Percentiles rank a stretch among this genome's conserved stretches.
phyloP scores from a whole-genome alignment of 2,888 invertebrate genomes.

The Harpagoxenus sublaevis region DNA sequence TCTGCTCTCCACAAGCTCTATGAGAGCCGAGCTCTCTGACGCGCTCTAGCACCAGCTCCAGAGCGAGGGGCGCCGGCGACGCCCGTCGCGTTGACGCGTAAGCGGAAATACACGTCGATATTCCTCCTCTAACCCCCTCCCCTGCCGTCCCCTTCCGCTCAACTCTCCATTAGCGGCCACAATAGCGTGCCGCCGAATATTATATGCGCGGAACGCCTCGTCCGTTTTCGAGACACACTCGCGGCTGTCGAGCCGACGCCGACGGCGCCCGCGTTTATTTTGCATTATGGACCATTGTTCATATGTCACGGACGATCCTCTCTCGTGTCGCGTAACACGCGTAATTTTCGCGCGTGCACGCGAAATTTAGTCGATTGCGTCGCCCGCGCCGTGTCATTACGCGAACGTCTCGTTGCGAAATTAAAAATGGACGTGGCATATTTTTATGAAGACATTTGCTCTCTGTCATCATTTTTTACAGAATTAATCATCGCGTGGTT shows the following conservation, averaged over 20 bases:
- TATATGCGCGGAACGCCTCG: conserved; percentile 53
- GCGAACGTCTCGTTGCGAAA: background rate
- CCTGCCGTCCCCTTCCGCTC: background rate
- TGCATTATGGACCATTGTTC: conserved; percentile 53
- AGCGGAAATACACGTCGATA: conserved; percentile 71
- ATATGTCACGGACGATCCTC: conserved; percentile 45
- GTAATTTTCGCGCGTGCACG: conserved; percentile 38
- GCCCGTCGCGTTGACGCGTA: conserved; percentile 63
- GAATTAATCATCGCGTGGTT: background rate
- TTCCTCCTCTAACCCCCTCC: conserved; percentile 17
- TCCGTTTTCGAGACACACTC: conserved; percentile 55
- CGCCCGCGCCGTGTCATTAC: background rate
- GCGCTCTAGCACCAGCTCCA: conserved; percentile 26
- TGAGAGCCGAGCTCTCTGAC: conserved; percentile 26
- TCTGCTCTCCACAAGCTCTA: conserved; percentile 40
- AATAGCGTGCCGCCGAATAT: conserved; percentile 52
- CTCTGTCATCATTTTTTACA: background rate
- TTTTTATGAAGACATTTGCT: background rate
- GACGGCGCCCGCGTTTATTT: conserved; percentile 46
- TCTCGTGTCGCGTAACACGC: conserved; percentile 44
- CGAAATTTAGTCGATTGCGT: conserved; percentile 38
- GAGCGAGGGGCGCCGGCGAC: conserved; percentile 37
- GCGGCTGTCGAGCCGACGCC: conserved; percentile 48
- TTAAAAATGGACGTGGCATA: background rate
- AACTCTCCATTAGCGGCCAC: conserved; percentile 69